Base-by-base conservation (phyloP, 2,113 vertebrate species). In the Trachemys scripta region DNA sequence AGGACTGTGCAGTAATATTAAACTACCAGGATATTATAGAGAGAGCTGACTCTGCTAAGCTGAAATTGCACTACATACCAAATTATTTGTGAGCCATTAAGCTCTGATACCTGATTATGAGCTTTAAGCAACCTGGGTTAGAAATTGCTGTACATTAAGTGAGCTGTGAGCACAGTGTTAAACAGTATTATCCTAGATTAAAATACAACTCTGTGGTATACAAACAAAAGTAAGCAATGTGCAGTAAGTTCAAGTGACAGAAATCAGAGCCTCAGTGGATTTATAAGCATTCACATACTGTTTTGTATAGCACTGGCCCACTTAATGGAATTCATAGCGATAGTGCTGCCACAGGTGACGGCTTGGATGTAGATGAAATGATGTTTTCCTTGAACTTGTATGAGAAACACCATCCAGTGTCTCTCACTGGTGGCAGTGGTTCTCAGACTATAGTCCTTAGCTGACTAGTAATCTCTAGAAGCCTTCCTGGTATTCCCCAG, bases 381-480 rank as follows among this genome's bases (percentile, higher is more conserved):
- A 95, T 59, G 69, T 56, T 49, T 62, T 86, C 69, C 76, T 56
- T 88, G 76, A 56, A 80, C 80, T 80, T 95, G 51, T 22, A 75
- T 25, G 38, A 45, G 42, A 76, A 76, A 76, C 38, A 1, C 69
- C 83, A 3, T 85, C 45, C 92, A 89, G 76, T 94, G 94, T 96
- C 84, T 94, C 94, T 84, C 94, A 90, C 95, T 94, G 90, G 92
- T 59, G 51, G 88, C 14, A 14, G 80, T 91, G 54, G 85, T 20
- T 93, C 94, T 95, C 6, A 0, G 54, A 90, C 94, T 90, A 80
- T 65, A n/a, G 62, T 3, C 0, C 4, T 76, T 84, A 35, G 88
- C 62, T 72, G 56, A 80, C 88, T 90, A 65, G 93, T 78, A 59
- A 76, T 93, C 97, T 94, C 91, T 95, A 91, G 90, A 81, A 87